Conservation (phyloP, 2,888 invertebrate species). For the Pyrocoelia pectoralis region DNA sequence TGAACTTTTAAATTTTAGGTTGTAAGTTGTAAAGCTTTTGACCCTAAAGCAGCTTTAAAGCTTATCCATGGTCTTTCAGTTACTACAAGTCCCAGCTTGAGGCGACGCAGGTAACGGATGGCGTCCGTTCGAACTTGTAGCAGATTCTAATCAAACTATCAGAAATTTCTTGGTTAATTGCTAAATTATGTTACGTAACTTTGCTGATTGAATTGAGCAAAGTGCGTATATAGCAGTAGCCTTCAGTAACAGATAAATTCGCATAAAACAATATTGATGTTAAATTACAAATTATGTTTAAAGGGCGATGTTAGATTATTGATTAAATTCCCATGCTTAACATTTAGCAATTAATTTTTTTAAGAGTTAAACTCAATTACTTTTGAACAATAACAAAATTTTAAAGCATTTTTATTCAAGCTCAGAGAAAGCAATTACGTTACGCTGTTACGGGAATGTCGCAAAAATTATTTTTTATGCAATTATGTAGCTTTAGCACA, state of each 20-base stretch:
- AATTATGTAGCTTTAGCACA: background rate
- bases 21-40: slow-evolving; percentile 26
- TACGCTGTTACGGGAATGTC: background rate
- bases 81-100: slow-evolving; percentile 31
- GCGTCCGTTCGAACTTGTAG: slow-evolving; percentile 36
- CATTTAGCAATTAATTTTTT: background rate
- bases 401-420: background rate
- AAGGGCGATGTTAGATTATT: background rate
- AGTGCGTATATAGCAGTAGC: slow-evolving; percentile 38
- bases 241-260: slow-evolving; percentile 34
- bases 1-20: slow-evolving; percentile 30
- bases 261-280: slow-evolving; percentile 8
- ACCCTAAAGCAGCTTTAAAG: slow-evolving; percentile 30
- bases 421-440: background rate
- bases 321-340: background rate
- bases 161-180: slow-evolving; percentile 40
- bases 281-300: slow-evolving; percentile 7
- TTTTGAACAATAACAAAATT: slow-evolving; percentile 1
- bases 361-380: slow-evolving; percentile 1
- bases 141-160: slow-evolving; percentile 38
- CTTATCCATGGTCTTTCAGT: slow-evolving; percentile 34
- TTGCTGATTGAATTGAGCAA: slow-evolving; percentile 40
- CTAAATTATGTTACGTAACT: slow-evolving; percentile 43
- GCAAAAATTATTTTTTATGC: background rate
- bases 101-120: slow-evolving; percentile 35